Percentiles rank a stretch among this genome's conserved stretches.
phyloP scores from a whole-genome alignment of 1,140 invertebrate genomes.

The Drosophila suzukii region DNA sequence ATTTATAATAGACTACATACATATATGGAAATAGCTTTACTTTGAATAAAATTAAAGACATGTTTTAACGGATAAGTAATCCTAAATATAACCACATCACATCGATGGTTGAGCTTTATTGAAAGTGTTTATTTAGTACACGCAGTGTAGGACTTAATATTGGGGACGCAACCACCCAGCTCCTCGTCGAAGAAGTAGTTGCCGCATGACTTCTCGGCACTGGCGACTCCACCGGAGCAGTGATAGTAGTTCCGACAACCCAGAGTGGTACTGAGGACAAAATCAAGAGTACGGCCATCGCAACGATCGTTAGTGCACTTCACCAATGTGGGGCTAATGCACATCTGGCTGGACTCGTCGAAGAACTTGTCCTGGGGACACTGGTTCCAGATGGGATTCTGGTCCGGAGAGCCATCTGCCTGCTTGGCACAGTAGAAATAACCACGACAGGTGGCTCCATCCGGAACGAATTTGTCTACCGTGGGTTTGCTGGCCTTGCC shows the following conservation, averaged over 20 bases:
- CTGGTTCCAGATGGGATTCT: constrained; percentile 43
- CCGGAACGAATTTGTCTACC: constrained; percentile 45
- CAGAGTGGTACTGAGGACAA: constrained; percentile 41
- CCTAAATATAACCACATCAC: background rate
- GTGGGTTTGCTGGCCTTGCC: constrained; percentile 51
- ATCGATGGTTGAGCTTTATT: constrained; percentile 2
- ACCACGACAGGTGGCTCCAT: constrained; percentile 68
- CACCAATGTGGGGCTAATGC: constrained; percentile 36
- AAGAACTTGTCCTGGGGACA: constrained; percentile 64
- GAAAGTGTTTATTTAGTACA: constrained; percentile 14
- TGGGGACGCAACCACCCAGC: constrained; percentile 30
- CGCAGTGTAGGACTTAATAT: constrained; percentile 24
- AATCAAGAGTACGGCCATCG: constrained; percentile 55
- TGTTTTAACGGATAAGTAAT: too few species aligned
- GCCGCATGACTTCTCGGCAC: constrained; percentile 48
- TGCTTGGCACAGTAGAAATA: constrained; percentile 61
- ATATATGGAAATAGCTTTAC: too few species aligned
- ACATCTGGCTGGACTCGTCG: constrained; percentile 42
- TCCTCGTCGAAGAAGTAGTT: constrained; percentile 62
- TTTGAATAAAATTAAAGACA: too few species aligned
- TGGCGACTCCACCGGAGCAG: constrained; percentile 46
- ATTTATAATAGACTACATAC: too few species aligned
- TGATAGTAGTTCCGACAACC: constrained; percentile 66
- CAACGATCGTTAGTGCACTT: constrained; percentile 67
- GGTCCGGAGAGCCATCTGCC: constrained; percentile 39